A percentile compares a stretch with the other conserved stretches of the same genome.
Evolutionary conservation across 2,113 vertebrate species (phyloP).

Genomic region (Trachemys scripta): DNA sequence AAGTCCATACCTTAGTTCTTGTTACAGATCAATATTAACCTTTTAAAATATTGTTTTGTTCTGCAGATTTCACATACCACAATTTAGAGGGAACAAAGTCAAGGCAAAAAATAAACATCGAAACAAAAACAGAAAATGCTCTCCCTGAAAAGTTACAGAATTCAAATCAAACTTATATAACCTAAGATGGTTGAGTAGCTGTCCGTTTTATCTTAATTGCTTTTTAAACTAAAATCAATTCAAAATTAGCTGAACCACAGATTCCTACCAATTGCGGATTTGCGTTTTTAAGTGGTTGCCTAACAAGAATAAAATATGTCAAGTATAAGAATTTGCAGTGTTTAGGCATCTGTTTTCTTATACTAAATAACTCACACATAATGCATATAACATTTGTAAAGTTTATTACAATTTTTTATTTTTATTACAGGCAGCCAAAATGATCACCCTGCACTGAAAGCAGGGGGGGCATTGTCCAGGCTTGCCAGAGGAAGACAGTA

Average conservation of each 20-base stretch:
- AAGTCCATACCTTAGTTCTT: not conserved
- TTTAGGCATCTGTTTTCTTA: not conserved
- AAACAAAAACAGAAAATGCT: not conserved
- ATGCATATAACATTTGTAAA: not conserved
- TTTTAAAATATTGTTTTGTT: not conserved
- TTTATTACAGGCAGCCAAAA: not conserved
- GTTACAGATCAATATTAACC: not conserved
- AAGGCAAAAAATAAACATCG: not conserved
- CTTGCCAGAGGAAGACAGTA: too few species aligned
- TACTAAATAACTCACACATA: not conserved
- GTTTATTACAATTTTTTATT: not conserved
- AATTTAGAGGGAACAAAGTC: not conserved
- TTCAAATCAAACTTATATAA: slow-evolving; percentile 70
- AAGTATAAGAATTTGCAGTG: not conserved
- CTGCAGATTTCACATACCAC: not conserved
- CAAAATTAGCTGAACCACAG: slow-evolving; percentile 72
- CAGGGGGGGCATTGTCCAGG: too few species aligned
- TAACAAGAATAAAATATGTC: not conserved
- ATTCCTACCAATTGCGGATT: slow-evolving; percentile 41
- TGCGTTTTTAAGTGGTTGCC: slow-evolving; percentile 56
- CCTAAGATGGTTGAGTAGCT: slow-evolving; percentile 52
- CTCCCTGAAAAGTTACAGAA: slow-evolving; percentile 7
- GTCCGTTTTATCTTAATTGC: slow-evolving; percentile 73
- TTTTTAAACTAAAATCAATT: slow-evolving; percentile 78
- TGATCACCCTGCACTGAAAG: too few species aligned